These are phyloP conservation scores for Falcunculus frontatus DNA, from an alignment of 2,113 vertebrate genomes.

Conservation along the genomic window DNA sequence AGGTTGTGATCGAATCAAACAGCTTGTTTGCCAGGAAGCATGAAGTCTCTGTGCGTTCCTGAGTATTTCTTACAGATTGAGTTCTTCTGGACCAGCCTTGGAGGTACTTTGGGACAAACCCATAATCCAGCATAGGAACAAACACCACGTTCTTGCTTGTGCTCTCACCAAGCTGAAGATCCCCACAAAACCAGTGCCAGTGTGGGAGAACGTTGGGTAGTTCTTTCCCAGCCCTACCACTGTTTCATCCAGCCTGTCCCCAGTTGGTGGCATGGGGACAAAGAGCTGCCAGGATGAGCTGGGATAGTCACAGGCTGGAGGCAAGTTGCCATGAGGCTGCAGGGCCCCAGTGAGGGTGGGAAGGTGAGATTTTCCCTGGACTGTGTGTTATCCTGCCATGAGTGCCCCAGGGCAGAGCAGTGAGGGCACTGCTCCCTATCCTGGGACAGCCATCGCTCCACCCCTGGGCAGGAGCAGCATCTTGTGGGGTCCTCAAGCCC, in stretches of 20 bases:
- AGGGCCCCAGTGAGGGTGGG: not conserved
- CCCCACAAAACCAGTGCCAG: not conserved
- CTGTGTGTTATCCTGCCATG: accelerated
- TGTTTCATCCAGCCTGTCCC: not conserved
- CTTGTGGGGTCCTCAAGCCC: not conserved
- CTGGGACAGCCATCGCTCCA: accelerated
- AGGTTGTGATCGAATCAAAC: not conserved
- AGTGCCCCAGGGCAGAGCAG: not conserved
- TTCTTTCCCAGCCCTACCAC: not conserved
- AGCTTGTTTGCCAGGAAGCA: not conserved
- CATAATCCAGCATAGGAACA: not conserved
- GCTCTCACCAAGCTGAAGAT: not conserved
- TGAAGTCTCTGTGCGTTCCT: accelerated
- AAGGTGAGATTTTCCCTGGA: not conserved
- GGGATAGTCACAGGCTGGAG: not conserved
- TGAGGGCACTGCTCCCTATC: too few relatives aligned
- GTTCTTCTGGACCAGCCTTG: not conserved
- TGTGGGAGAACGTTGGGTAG: not conserved
- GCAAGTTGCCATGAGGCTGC: accelerated
- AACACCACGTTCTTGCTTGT: not conserved
- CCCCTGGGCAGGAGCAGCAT: not conserved
- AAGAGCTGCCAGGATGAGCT: not conserved
- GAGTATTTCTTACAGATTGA: not conserved
- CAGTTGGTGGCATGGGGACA: not conserved
- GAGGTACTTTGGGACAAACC: not conserved